These are phyloP conservation scores for Thaleichthys pacificus DNA, from an alignment of 2,797 vertebrate genomes.

Conservation along the genomic window DNA sequence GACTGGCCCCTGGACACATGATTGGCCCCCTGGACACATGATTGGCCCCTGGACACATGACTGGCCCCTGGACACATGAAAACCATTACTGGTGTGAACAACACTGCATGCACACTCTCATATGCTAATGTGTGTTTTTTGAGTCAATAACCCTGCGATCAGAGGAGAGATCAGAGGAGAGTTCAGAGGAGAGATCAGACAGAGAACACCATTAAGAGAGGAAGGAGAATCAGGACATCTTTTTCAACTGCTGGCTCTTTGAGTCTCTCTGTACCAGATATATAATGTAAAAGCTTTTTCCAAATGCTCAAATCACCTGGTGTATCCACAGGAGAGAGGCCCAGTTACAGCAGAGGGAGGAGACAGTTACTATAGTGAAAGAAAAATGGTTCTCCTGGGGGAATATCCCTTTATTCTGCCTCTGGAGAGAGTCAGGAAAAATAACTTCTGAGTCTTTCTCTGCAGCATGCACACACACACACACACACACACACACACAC, in stretches of 20 bases:
- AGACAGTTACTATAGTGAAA: constrained; percentile 27
- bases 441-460: not conserved
- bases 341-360: constrained; percentile 18
- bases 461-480: not conserved
- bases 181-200: not conserved
- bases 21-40: too few species aligned
- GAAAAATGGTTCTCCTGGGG: constrained; percentile 50
- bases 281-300: constrained; percentile 20
- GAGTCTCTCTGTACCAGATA: constrained; percentile 2
- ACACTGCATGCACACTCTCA: not conserved
- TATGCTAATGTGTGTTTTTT: not conserved
- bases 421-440: constrained; percentile 54
- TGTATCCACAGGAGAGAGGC: not conserved
- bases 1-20: too few species aligned
- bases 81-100: constrained; percentile 39
- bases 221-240: not conserved
- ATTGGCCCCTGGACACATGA: too few species aligned
- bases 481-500: constrained; percentile 28
- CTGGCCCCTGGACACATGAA: not conserved
- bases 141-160: not conserved
- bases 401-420: constrained; percentile 62
- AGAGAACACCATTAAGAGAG: not conserved
- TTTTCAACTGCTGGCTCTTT: not conserved
- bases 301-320: not conserved
- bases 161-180: not conserved